Conservation (phyloP, 2,113 vertebrate species). For the Pavo muticus region DNA sequence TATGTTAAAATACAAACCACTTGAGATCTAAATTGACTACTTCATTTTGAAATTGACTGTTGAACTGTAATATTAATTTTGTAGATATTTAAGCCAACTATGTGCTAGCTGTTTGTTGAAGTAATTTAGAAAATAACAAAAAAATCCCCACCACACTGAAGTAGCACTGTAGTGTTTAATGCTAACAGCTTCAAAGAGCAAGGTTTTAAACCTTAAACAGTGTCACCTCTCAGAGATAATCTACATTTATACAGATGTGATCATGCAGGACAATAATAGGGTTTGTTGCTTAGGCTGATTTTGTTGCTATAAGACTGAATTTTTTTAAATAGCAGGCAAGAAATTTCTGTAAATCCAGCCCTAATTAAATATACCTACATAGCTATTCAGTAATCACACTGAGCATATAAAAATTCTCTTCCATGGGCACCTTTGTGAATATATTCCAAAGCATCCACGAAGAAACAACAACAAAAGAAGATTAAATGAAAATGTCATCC, state of each 20-base stretch:
- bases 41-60: not conserved
- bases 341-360: not conserved
- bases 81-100: not conserved
- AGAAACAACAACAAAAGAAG: not conserved
- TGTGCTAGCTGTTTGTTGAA: not conserved
- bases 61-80: not conserved
- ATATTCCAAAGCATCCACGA: not conserved
- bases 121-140: not conserved
- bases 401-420: not conserved
- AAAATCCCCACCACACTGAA: not conserved
- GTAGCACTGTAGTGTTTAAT: not conserved
- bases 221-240: not conserved
- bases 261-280: not conserved
- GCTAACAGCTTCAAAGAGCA: not conserved
- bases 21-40: not conserved
- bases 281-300: not conserved
- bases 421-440: not conserved
- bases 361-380: not conserved
- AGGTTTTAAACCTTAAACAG: not conserved
- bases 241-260: not conserved
- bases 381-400: not conserved
- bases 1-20: not conserved
- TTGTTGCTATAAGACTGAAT: not conserved
- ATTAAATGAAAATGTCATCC: not conserved
- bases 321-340: not conserved